Base-by-base conservation (phyloP, 1,140 invertebrate genomes). In the Trichoplusia ni region DNA sequence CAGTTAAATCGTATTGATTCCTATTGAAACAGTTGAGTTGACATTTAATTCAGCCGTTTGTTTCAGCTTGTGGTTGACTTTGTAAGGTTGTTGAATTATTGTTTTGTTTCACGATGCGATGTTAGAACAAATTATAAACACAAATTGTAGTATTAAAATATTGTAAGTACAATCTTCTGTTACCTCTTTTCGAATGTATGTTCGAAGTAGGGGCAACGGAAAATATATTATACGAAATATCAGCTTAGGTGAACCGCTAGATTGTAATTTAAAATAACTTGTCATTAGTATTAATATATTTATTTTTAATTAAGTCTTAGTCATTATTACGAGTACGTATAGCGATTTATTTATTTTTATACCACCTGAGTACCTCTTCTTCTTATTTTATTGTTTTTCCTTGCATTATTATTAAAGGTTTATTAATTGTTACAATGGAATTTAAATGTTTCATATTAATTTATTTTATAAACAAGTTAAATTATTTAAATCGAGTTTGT, bases 261-360 rank as follows among this genome's bases (percentile, higher is more conserved):
- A 67, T 69, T 62, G 63, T 86, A 84, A 70, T 82, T 84, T 87
- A 86, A 86, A 84, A 70, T 89, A 84, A 90, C 87, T 90, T 87
- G 87, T 90, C 87, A 90, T 90, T 90, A 90, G 87, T 87, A 81
- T 87, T 89, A 90, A 88, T 86, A 86, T 80, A 37, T 54, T 89
- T 87, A 87, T 86, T 87, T 61, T 71, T 88, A 86, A 75, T 75
- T 83, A 81, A 88, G 82, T 29, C 18, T 60, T 85, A 86, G 77
- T 87, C 74, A 84, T 77, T 79, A 75, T 69, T 81, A 76, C 69
- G 67, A 75, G 66, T 82, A 81, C 56, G 31, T 46, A 37, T 60
- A 60, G 42, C 56, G 40, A 80, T 84, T 77, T 85, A 89, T 88
- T 85, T 85, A 79, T 86, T 82, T 59, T 74, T 79, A 86, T 80